A percentile compares a stretch with the other conserved stretches of the same genome.
Evolutionary conservation across 2,113 vertebrate species (phyloP).

Genomic region (Aegotheles bennettii): DNA sequence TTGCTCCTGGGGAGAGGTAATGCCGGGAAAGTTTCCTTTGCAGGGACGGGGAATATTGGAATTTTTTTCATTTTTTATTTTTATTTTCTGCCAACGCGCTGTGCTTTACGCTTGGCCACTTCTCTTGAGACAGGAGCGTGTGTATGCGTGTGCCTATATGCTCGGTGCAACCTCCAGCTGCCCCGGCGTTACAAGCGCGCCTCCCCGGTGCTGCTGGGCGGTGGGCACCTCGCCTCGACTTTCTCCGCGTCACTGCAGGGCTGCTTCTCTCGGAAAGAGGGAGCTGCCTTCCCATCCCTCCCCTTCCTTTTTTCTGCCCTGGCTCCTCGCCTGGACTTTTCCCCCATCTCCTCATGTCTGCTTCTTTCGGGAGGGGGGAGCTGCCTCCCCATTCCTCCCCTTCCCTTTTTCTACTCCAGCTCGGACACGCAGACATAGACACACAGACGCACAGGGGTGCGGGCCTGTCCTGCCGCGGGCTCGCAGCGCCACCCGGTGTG

Average conservation of each 20-base stretch:
- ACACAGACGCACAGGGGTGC: rapidly evolving
- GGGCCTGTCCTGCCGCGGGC: neutral
- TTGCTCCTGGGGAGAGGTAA: neutral
- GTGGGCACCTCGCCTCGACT: neutral
- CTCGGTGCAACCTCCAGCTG: neutral
- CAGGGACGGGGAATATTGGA: rapidly evolving
- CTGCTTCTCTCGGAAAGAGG: neutral
- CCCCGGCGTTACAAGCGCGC: neutral
- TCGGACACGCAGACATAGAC: neutral
- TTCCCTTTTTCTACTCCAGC: too few species aligned
- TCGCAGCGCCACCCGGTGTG: constrained; percentile 33
- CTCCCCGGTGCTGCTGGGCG: neutral
- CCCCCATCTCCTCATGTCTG: too few species aligned
- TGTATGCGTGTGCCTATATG: rapidly evolving
- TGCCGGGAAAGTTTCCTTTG: neutral
- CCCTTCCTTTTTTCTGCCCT: too few species aligned
- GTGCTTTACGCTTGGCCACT: neutral
- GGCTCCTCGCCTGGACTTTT: neutral
- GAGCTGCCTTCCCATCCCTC: too few species aligned
- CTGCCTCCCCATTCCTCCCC: too few species aligned
- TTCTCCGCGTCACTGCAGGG: neutral
- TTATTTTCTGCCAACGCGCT: too few species aligned
- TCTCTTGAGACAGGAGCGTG: neutral
- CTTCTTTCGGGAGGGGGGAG: neutral
- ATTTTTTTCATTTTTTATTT: too few species aligned